A percentile compares a stretch with the other conserved stretches of the same genome.
phyloP scores from a whole-genome alignment of 2,797 vertebrate species.

The Macrochelys suwanniensis region DNA sequence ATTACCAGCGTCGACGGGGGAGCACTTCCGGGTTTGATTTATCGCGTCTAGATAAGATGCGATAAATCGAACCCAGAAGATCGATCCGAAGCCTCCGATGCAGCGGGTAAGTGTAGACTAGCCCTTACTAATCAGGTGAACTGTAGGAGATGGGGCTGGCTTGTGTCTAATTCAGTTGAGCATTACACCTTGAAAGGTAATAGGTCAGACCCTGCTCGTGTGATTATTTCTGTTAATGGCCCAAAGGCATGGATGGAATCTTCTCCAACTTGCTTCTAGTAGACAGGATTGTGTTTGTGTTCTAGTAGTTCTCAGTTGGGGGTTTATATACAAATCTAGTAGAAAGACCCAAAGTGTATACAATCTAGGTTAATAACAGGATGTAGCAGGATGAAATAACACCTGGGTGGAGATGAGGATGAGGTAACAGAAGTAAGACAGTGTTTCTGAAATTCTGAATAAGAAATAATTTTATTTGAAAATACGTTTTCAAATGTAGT shows the following conservation, averaged over 20 bases:
- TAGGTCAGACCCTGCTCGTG: background rate
- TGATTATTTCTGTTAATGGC: fast-evolving
- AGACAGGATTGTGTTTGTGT: fast-evolving
- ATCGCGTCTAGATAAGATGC: too few relatives aligned
- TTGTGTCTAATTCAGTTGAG: background rate
- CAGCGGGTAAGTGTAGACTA: too few relatives aligned
- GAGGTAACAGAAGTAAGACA: background rate
- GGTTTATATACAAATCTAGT: background rate
- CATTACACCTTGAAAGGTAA: background rate
- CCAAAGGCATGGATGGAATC: fast-evolving
- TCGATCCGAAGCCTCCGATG: too few relatives aligned
- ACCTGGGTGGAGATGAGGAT: background rate
- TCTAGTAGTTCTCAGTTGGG: background rate
- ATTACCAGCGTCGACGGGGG: too few relatives aligned
- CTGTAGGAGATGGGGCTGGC: background rate
- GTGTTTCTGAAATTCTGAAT: background rate
- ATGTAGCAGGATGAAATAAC: background rate
- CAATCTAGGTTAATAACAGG: background rate
- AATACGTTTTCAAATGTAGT: fast-evolving
- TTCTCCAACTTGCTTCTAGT: background rate
- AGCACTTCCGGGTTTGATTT: too few relatives aligned
- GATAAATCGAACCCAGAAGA: too few relatives aligned
- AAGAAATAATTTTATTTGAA: background rate
- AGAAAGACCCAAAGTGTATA: background rate
- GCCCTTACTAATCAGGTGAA: background rate